Percentiles rank a stretch among this genome's conserved stretches.
These are phyloP conservation scores for Pangasius sanitwongsei DNA, from an alignment of 2,797 vertebrate species.

Conservation along the genomic window DNA sequence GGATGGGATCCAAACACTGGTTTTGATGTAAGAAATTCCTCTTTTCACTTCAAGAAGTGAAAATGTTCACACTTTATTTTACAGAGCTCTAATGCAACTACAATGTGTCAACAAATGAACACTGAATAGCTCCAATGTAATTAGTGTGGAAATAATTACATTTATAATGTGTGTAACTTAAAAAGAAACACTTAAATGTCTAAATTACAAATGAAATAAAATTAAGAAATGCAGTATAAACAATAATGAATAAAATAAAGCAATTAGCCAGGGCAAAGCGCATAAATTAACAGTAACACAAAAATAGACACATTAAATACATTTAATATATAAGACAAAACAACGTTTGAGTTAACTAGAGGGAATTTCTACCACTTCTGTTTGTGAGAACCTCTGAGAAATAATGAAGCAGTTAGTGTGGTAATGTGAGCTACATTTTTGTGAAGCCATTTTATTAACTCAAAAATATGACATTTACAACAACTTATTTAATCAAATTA, in stretches of 20 bases:
- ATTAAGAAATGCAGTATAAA: not conserved
- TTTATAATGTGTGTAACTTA: not conserved
- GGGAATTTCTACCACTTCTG: not conserved
- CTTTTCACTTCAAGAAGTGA: not conserved
- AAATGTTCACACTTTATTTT: not conserved
- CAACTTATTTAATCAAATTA: not conserved
- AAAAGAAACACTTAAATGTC: not conserved
- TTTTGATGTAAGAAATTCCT: constrained; percentile 58
- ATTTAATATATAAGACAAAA: not conserved
- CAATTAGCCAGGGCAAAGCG: not conserved
- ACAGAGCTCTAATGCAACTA: not conserved
- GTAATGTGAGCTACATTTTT: not conserved
- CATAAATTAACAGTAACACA: not conserved
- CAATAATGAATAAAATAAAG: not conserved
- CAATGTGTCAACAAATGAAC: not conserved
- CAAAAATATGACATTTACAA: not conserved
- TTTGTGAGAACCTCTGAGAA: not conserved
- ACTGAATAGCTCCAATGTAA: not conserved
- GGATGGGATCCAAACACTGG: constrained; percentile 78
- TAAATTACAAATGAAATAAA: not conserved
- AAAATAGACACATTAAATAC: not conserved
- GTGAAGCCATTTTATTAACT: not conserved
- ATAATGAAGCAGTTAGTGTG: not conserved
- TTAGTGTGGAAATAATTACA: not conserved
- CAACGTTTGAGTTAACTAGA: not conserved